A percentile compares a stretch with the other conserved stretches of the same genome.
Conservation (phyloP, 2,113 vertebrate genomes). For the Alethe castanea region DNA sequence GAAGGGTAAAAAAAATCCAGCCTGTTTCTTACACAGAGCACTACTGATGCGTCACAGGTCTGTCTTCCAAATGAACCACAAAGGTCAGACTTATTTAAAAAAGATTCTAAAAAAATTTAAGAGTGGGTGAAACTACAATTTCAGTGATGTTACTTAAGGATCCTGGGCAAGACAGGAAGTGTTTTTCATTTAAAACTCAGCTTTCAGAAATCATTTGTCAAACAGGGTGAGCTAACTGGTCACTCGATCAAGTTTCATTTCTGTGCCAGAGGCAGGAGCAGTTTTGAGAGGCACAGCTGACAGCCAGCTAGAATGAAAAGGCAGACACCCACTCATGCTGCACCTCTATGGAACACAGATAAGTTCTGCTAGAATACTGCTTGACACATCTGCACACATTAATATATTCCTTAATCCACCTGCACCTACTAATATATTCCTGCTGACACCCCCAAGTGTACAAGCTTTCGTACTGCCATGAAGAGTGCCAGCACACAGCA, state of each 20-base stretch:
- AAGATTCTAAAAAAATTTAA: not conserved
- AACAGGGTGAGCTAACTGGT: not conserved
- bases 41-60: not conserved
- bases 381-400: not conserved
- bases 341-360: not conserved
- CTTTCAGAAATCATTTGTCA: not conserved
- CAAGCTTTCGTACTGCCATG: not conserved
- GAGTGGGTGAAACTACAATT: not conserved
- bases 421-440: not conserved
- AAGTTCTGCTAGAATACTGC: not conserved
- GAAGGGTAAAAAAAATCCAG: not conserved
- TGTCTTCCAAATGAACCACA: not conserved
- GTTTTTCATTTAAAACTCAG: not conserved
- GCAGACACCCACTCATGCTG: not conserved
- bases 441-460: not conserved
- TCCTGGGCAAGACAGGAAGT: not conserved
- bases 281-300: not conserved
- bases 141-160: not conserved
- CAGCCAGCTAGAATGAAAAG: not conserved
- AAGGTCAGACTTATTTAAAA: no score
- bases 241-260: not conserved
- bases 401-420: not conserved
- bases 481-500: not conserved
- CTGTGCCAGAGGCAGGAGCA: not conserved
- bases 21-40: not conserved